phyloP scores from a whole-genome alignment of 1,140 invertebrate species.

The Tetragonula clypearis region DNA sequence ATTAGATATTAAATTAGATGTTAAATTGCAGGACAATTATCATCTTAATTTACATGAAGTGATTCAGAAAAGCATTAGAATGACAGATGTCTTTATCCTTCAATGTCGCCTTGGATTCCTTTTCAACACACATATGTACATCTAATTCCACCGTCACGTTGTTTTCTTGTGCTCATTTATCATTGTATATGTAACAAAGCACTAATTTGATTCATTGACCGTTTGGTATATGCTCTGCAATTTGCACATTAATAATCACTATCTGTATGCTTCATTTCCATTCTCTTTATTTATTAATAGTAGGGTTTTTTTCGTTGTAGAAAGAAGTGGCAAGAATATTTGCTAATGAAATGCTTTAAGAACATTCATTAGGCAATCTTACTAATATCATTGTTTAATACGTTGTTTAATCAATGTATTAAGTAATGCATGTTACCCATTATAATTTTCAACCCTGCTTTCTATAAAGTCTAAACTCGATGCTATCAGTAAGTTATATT shows the following conservation, averaged over 20 bases:
- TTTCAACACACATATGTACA: neutral
- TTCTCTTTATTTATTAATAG: slow-evolving; percentile 4
- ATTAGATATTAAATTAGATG: neutral
- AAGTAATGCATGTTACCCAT: slow-evolving; percentile 10
- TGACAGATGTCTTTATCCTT: neutral
- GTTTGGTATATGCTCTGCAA: slow-evolving; percentile 1
- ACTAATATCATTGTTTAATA: neutral
- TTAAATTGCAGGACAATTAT: slow-evolving; percentile 3
- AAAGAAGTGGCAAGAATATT: neutral
- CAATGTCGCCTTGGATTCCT: neutral
- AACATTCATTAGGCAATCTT: neutral
- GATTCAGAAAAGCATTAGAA: neutral
- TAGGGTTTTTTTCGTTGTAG: neutral
- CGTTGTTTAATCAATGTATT: slow-evolving; percentile 3
- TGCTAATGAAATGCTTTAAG: neutral
- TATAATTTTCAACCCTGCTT: neutral
- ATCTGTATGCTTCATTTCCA: neutral
- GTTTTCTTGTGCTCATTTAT: neutral
- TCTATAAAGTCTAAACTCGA: neutral
- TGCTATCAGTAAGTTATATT: neutral
- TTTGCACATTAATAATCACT: neutral
- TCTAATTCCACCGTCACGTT: neutral
- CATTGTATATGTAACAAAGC: neutral
- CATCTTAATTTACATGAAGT: neutral
- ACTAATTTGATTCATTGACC: neutral